phyloP scores from a whole-genome alignment of 2,888 invertebrate genomes.

The Salpingus planirostris region DNA sequence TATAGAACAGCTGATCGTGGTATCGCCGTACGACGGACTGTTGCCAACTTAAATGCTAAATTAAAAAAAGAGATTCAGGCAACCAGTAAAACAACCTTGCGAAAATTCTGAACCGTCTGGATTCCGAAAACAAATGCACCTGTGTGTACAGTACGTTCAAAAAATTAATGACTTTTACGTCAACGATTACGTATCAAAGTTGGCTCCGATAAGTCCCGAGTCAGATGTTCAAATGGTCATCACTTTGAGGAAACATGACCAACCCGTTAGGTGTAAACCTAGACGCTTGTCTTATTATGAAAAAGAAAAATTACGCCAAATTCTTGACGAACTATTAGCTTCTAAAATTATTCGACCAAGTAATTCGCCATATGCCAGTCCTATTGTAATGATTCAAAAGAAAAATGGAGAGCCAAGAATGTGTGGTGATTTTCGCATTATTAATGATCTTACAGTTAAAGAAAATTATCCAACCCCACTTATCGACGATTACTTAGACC shows the following conservation, averaged over 20 bases:
- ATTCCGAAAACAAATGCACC: no score
- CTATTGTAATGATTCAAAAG: neutral
- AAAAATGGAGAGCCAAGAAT: neutral
- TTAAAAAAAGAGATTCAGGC: no score
- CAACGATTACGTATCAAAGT: slow-evolving; percentile 7
- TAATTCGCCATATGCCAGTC: neutral
- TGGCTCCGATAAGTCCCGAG: neutral
- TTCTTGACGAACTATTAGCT: neutral
- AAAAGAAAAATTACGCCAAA: neutral
- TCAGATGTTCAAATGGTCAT: slow-evolving; percentile 19
- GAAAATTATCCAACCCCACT: neutral
- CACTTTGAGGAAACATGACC: no score
- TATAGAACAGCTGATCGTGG: no score
- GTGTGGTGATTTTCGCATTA: neutral
- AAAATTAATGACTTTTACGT: neutral
- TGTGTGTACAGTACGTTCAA: no score
- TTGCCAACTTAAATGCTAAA: no score
- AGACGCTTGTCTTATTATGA: neutral
- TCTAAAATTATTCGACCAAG: neutral
- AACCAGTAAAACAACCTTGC: no score
- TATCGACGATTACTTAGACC: neutral
- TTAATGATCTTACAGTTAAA: neutral
- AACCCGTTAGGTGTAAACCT: no score
- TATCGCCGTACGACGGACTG: no score
- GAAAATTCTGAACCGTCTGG: no score